Conservation (phyloP, 2,888 invertebrate genomes). For the Steinernema hermaphroditum region DNA sequence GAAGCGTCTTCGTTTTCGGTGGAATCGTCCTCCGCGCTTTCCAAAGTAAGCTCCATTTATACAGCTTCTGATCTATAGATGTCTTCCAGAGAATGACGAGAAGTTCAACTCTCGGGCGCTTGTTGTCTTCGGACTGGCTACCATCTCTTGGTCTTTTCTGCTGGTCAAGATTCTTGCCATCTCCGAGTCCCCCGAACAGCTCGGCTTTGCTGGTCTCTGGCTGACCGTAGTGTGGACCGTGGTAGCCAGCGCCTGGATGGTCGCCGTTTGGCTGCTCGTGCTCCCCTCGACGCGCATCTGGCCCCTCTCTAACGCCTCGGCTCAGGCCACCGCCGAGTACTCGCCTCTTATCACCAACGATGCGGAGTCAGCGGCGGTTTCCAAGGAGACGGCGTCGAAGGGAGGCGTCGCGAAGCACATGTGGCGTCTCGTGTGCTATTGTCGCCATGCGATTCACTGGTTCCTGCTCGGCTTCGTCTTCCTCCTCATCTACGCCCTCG, state of each 20-base stretch:
- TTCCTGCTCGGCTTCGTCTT: slow-evolving; percentile 59
- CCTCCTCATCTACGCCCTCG: slow-evolving; percentile 58
- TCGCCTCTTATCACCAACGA: neutral
- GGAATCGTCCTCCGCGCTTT: neutral
- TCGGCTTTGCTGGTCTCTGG: slow-evolving; percentile 54
- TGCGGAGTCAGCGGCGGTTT: slow-evolving; percentile 22
- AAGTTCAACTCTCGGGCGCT: neutral
- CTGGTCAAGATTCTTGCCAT: slow-evolving; percentile 59
- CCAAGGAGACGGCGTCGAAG: slow-evolving; percentile 36
- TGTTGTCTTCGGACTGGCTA: slow-evolving; percentile 25
- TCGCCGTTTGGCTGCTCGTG: slow-evolving; percentile 41
- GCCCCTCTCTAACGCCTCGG: neutral
- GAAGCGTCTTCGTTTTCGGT: slow-evolving; percentile 37
- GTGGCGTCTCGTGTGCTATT: slow-evolving; percentile 53
- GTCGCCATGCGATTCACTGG: slow-evolving; percentile 55
- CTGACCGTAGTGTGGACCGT: slow-evolving; percentile 36
- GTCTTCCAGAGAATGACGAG: slow-evolving; percentile 12
- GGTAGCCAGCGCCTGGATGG: slow-evolving; percentile 32
- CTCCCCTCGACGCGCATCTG: slow-evolving; percentile 10
- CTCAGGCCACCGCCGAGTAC: neutral
- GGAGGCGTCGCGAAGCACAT: slow-evolving; percentile 44
- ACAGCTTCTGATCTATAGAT: slow-evolving; percentile 29
- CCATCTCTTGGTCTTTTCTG: slow-evolving; percentile 39
- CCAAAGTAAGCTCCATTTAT: slow-evolving; percentile 35
- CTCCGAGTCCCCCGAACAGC: slow-evolving; percentile 48